phyloP scores from a whole-genome alignment of 2,113 vertebrate species.

The Monopterus albus region DNA sequence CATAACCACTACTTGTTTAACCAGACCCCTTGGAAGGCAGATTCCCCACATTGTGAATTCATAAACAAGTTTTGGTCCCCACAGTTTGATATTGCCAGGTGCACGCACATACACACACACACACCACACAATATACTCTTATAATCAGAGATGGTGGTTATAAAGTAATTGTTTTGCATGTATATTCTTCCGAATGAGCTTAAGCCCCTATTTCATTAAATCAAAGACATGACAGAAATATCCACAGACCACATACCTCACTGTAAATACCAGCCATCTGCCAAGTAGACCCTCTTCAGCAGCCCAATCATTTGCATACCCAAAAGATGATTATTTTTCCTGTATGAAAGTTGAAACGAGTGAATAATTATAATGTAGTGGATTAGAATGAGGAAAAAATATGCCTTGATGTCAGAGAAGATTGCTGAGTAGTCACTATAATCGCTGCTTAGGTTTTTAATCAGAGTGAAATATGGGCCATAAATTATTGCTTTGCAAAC shows the following conservation, averaged over 20 bases:
- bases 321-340: constrained; percentile 80
- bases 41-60: constrained; percentile 31
- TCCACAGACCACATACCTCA: constrained; percentile 73
- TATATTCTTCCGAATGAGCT: constrained; percentile 56
- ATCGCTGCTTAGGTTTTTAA: constrained; percentile 86
- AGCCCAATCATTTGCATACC: constrained; percentile 80
- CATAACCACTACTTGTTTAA: too few relatives aligned
- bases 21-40: too few relatives aligned
- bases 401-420: constrained; percentile 83
- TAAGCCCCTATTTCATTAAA: constrained; percentile 77
- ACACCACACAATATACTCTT: constrained; percentile 34
- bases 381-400: constrained; percentile 81
- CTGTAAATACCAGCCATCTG: constrained; percentile 79
- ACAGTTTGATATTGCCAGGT: too few relatives aligned
- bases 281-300: constrained; percentile 74
- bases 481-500: constrained; percentile 84
- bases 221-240: constrained; percentile 75
- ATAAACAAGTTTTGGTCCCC: constrained; percentile 32
- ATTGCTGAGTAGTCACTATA: constrained; percentile 84
- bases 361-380: constrained; percentile 85
- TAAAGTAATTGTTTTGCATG: constrained; percentile 72
- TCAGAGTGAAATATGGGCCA: constrained; percentile 83
- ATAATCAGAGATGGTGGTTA: constrained; percentile 56
- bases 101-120: not conserved
- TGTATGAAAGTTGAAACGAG: constrained; percentile 80